phyloP scores from a whole-genome alignment of 1,140 invertebrate genomes.

The Drosophila bipectinata region DNA sequence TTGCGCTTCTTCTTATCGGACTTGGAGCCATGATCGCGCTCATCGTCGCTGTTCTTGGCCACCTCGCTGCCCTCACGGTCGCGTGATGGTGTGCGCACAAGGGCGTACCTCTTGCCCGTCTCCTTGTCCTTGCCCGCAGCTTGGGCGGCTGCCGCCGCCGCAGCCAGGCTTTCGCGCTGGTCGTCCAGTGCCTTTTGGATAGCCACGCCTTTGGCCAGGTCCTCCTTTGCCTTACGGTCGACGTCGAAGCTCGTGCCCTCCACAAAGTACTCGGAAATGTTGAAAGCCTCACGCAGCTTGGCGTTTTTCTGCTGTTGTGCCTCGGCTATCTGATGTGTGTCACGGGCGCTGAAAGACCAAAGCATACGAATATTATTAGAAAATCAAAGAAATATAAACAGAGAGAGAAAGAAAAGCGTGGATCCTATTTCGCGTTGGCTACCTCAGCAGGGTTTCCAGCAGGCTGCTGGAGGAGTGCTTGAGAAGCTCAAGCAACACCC shows the following conservation, averaged over 20 bases:
- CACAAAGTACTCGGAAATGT: conserved; percentile 96
- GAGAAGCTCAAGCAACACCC: conserved; percentile 62
- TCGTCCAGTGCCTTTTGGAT: conserved; percentile 85
- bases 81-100: conserved; percentile 87
- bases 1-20: conserved; percentile 86
- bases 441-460: conserved; percentile 67
- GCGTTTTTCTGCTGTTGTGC: conserved; percentile 98
- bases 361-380: not conserved
- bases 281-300: conserved; percentile 95
- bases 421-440: not conserved
- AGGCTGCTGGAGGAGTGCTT: conserved; percentile 70
- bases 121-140: conserved; percentile 80
- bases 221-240: conserved; percentile 91
- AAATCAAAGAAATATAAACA: not conserved
- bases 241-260: conserved; percentile 97
- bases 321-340: conserved; percentile 97
- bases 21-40: conserved; percentile 72
- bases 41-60: conserved; percentile 48
- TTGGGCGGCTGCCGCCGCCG: conserved; percentile 80
- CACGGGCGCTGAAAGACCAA: conserved; percentile 90
- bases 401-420: not conserved
- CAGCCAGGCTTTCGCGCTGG: conserved; percentile 84
- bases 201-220: conserved; percentile 86
- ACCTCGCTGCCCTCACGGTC: conserved; percentile 51
- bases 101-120: conserved; percentile 86